Evolutionary conservation across 2,888 invertebrate genomes (phyloP), one percentile per base, ranked within the genome.

Genomic region (Tetanocera ferruginea): DNA sequence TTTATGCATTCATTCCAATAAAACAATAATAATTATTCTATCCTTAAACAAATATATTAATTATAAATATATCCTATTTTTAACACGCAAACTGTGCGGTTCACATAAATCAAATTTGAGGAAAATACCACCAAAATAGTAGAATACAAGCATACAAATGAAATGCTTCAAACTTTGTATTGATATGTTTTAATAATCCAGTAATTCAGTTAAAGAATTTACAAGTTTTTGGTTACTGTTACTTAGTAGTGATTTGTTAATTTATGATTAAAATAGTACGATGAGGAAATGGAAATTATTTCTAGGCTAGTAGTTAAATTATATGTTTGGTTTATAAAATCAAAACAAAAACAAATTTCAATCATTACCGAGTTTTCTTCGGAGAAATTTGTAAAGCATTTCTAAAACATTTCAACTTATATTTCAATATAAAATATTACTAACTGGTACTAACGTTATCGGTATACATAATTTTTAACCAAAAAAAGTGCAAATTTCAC

Each of bases 231-330:
- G 11, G 11, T 60, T 67, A 25, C 19, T 5, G 25, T 52, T 14
- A 31, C 31, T 17, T 2, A 11, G 55, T 55, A 23, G 3, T 25
- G 52, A 70, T 70, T 25, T 37, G 8, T 51, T 70, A 19, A 70
- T 17, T 60, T 43, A 23, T 37, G 3, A 60, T 72, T 19, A 14
- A 60, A 71, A 55, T 55, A 17, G n/a, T 31, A 9, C 14, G 14
- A 52, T 64, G 49, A 75, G 75, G 75, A 75, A 74, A n/a, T 74
- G 31, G 37, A 34, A 75, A 34, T 51, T 19, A 31, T 74, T 66
- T 66, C 17, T 75, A n/a, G 75, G 75, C 34, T 66, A 75, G 75
- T 73, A 62, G 62, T 51, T 6, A 75, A 60, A 19, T 60, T 14
- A 37, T 34, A 43, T 6, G 43, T 43, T 43, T 11, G 11, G 6